These are phyloP conservation scores for Ciconia boyciana DNA, from an alignment of 2,113 vertebrate species.

Conservation along the genomic window DNA sequence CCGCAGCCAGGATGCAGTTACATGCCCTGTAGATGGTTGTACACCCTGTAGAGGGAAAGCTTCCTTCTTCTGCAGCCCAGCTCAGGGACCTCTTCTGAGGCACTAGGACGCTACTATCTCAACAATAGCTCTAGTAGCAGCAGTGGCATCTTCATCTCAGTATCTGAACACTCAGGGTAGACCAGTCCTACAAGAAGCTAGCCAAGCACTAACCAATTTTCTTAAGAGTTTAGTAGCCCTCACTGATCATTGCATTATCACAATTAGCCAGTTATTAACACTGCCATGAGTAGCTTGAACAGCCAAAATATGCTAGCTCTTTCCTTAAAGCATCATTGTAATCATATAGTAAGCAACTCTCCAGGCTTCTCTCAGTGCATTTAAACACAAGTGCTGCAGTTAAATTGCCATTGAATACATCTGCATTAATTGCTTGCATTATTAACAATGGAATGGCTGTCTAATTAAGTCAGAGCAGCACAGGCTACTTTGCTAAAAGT, in stretches of 20 bases:
- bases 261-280: background rate
- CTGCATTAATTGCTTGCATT: constrained; percentile 1
- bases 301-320: background rate
- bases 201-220: background rate
- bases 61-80: background rate
- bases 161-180: background rate
- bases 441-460: background rate
- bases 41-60: background rate
- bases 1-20: background rate
- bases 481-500: background rate
- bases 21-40: accelerated
- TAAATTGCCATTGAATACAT: background rate
- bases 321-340: background rate
- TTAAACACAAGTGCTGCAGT: background rate
- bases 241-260: background rate
- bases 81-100: no score
- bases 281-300: background rate
- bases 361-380: background rate
- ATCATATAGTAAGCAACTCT: background rate
- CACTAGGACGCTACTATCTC: no score
- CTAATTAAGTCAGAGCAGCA: background rate
- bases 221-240: background rate
- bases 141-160: background rate
- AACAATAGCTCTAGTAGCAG: background rate
- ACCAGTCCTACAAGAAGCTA: background rate